Base-by-base conservation (phyloP, 2,113 vertebrate species). In the Colossoma macropomum region DNA sequence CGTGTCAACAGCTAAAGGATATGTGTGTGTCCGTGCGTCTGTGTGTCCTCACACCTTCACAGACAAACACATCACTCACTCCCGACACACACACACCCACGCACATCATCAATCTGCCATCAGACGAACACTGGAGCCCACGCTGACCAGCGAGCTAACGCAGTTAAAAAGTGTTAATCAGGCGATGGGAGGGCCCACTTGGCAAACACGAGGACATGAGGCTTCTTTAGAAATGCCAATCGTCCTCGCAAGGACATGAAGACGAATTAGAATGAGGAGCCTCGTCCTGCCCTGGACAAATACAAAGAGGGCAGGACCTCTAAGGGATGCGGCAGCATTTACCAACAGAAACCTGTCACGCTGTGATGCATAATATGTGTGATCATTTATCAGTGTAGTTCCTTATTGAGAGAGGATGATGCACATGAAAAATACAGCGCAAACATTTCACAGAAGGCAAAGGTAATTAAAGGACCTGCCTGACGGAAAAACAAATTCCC, bases 41-140 rank as follows among this genome's bases (percentile, higher is more conserved):
- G 81, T 63, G 38, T 77, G 66, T 71, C n/a, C 30, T 77, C 59
- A 82, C 85, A 81, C 83, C 80, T 76, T 79, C 19, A 45, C 81
- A 68, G 75, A 79, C 84, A 85, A 78, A 82, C 84, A 63, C 84
- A 89, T 86, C 85, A 77, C 71, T 87, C 84, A 81, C 48, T 84
- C 60, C 10, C 50, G 27, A 79, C 85, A 77, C 85, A 81, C 83
- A 83, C 63, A 74, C 65, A 73, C 28, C 65, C 56, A 69, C 21
- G 60, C 17, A 56, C 34, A 71, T 73, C 84, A 87, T 86, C 75
- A 86, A 87, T 87, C 86, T 79, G 84, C 73, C 86, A 86, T 82
- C 88, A 80, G 41, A 71, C n/a, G 28, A 56, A 62, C 50, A 82
- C 69, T 79, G 21, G 48, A 48, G 79, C 60, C 66, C 50, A 80